Percentiles rank a stretch among this genome's conserved stretches.
phyloP scores from a whole-genome alignment of 1,140 invertebrate genomes.

The Rhynchophorus ferrugineus region DNA sequence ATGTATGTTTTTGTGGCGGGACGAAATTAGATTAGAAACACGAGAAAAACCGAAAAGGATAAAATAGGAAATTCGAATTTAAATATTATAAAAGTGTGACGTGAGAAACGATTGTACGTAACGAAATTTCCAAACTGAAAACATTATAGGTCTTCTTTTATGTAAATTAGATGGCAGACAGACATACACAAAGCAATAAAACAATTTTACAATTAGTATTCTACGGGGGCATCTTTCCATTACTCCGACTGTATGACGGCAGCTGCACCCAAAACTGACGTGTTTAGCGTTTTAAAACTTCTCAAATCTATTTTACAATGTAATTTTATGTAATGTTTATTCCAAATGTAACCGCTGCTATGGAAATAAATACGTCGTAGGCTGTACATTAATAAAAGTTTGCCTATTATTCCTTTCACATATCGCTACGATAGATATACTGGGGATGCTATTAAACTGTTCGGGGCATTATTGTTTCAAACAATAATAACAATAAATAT shows the following conservation, averaged over 20 bases:
- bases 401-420: conserved; percentile 16
- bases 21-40: too few species aligned
- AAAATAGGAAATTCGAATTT: not conserved
- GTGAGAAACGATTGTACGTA: not conserved
- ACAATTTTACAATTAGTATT: conserved; percentile 27
- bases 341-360: conserved; percentile 20
- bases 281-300: conserved; percentile 20
- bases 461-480: too few species aligned
- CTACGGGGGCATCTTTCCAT: conserved; percentile 22
- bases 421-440: not conserved
- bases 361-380: conserved; percentile 17
- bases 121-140: conserved; percentile 20
- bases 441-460: not conserved
- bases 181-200: conserved; percentile 21
- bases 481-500: too few species aligned
- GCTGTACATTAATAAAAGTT: conserved; percentile 15
- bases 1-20: too few species aligned
- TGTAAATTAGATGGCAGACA: conserved; percentile 19
- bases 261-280: conserved; percentile 26
- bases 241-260: conserved; percentile 25
- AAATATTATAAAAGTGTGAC: not conserved
- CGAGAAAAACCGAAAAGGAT: too few species aligned
- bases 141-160: conserved; percentile 17
- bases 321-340: conserved; percentile 25
- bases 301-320: conserved; percentile 25